A percentile compares a stretch with the other conserved stretches of the same genome.
phyloP scores from a whole-genome alignment of 2,888 invertebrate genomes.

The Fabriciana adippe region DNA sequence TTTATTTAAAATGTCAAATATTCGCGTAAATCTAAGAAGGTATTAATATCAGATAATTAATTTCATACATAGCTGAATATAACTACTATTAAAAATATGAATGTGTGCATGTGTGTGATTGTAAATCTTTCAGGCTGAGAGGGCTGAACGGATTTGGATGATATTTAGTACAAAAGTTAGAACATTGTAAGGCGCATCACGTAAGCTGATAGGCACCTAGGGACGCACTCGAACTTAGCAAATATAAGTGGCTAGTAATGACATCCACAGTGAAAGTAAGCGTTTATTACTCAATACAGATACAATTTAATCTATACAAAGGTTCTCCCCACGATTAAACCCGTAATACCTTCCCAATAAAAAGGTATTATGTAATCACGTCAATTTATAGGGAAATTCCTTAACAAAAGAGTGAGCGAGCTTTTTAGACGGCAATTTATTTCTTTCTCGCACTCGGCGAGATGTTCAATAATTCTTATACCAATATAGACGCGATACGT shows the following conservation, averaged over 20 bases:
- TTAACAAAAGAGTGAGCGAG: constrained; percentile 24
- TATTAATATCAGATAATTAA: no score
- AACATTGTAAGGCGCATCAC: no score
- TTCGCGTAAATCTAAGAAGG: no score
- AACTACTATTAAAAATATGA: no score
- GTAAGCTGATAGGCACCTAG: no score
- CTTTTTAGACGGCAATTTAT: constrained; percentile 16
- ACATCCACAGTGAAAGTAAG: neutral
- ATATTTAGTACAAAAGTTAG: no score
- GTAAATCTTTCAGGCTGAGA: no score
- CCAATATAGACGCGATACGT: constrained; percentile 14
- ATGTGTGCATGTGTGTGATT: no score
- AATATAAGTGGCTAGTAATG: neutral
- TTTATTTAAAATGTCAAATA: no score
- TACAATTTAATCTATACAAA: constrained; percentile 6
- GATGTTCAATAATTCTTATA: constrained; percentile 9
- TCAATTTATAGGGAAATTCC: constrained; percentile 24
- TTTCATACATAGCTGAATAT: no score
- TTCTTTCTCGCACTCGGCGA: constrained; percentile 18
- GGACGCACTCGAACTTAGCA: no score
- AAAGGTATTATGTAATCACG: constrained; percentile 19
- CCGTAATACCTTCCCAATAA: constrained; percentile 14
- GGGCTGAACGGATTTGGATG: no score
- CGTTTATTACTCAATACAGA: neutral
- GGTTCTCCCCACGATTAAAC: constrained; percentile 14